Conservation (phyloP, 2,113 vertebrate genomes). For the Pteruthius melanotis region DNA sequence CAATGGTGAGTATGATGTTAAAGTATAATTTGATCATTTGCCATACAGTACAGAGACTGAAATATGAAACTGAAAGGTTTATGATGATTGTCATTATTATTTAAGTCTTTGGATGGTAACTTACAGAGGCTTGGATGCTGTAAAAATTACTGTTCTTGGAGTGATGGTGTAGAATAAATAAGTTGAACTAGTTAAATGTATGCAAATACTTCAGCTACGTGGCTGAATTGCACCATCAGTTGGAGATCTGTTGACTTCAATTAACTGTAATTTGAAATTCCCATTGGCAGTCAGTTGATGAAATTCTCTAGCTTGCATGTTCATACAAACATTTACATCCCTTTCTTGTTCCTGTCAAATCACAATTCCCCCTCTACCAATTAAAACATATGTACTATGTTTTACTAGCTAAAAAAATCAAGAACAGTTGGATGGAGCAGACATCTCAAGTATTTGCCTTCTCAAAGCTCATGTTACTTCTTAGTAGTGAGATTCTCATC, state of each 20-base stretch:
- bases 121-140: background rate
- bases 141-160: background rate
- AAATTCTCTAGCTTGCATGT: background rate
- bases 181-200: background rate
- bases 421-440: background rate
- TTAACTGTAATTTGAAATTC: constrained; percentile 36
- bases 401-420: background rate
- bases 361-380: background rate
- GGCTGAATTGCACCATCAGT: background rate
- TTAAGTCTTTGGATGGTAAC: background rate
- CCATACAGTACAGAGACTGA: background rate
- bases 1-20: constrained; percentile 82
- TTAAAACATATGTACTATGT: background rate
- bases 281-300: background rate
- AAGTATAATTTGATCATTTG: background rate
- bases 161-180: background rate
- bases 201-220: background rate
- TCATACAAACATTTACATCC: background rate
- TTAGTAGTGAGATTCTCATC: background rate
- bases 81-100: background rate
- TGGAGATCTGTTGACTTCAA: constrained; percentile 9
- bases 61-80: background rate
- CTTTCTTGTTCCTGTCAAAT: constrained; percentile 2
- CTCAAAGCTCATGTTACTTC: background rate
- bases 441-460: background rate